A percentile compares a stretch with the other conserved stretches of the same genome.
Conservation (phyloP, 2,797 vertebrate species). For the Menidia menidia region DNA sequence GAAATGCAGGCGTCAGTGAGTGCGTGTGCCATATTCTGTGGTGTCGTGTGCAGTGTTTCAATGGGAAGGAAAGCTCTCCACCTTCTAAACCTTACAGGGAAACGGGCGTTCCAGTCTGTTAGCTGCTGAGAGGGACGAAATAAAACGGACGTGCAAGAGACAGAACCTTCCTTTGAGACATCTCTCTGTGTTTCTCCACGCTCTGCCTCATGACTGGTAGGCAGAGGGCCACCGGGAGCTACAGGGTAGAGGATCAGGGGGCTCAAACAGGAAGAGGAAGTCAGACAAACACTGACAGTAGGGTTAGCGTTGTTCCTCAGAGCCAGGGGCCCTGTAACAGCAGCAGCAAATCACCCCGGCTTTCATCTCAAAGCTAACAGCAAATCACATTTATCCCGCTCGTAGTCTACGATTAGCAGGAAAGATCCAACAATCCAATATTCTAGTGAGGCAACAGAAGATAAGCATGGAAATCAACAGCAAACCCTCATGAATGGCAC, state of each 20-base stretch:
- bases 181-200: slow-evolving; percentile 36
- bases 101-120: slow-evolving; percentile 26
- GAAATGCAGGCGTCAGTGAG: slow-evolving; percentile 26
- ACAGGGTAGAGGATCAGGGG: slow-evolving; percentile 17
- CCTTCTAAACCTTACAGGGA: slow-evolving; percentile 38
- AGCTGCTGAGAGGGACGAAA: background rate
- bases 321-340: slow-evolving; percentile 18
- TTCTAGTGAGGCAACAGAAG: background rate
- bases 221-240: slow-evolving; percentile 45
- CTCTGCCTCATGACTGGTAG: slow-evolving; percentile 44
- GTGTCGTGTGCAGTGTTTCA: slow-evolving; percentile 33
- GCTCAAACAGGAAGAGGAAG: slow-evolving; percentile 32
- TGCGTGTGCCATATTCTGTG: slow-evolving; percentile 19
- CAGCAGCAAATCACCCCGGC: slow-evolving; percentile 13
- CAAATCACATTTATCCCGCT: slow-evolving; percentile 13
- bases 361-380: slow-evolving; percentile 16
- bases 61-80: slow-evolving; percentile 33
- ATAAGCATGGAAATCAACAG: background rate
- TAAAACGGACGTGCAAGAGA: slow-evolving; percentile 28
- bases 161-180: slow-evolving; percentile 23
- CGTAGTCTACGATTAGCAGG: background rate
- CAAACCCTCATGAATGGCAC: background rate
- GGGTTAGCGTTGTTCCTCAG: slow-evolving; percentile 25
- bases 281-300: slow-evolving; percentile 28
- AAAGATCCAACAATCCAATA: slow-evolving; percentile 17